Base-by-base conservation (phyloP, 2,113 vertebrate genomes). In the Paedocypris sp. region DNA sequence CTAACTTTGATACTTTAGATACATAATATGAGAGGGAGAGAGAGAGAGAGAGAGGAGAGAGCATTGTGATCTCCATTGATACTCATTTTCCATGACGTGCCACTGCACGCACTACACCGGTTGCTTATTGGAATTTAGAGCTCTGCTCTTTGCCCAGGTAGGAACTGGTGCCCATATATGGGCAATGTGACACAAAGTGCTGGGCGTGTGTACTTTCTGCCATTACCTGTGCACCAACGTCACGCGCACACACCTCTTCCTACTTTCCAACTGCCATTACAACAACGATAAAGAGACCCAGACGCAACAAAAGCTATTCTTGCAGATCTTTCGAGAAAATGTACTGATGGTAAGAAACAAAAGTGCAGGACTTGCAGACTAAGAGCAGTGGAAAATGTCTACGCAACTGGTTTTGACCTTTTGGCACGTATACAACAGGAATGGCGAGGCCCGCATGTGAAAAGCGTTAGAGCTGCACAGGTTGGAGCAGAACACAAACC, bases 81-180 rank as follows among this genome's bases (percentile, higher is more conserved):
- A 72, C 71, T 74, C 66, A 63, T 82, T 79, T 83, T 83, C 77
- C 79, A 81, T 85, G 80, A 83, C 79, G 75, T 71, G 73, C 72
- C 68, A 74, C 69, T 53, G 62, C 75, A 72, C 67, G 64, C 45
- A 61, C 57, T 63, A 46, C 31, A 32, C 67, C 49, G 46, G 56
- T 39, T 15, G 54, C 75, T 82, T 78, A 77, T 74, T 81, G 73
- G 74, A 80, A 80, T 84, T 79, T 76, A 69, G 11, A 46, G 32
- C 16, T 43, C 43, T 41, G 46, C 62, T 43, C 70, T 70, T 54
- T 77, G 74, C 75, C 79, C 81, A 83, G 84, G 77, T 80, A 73
- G 62, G 81, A 85, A 83, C 78, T 68, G 60, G 8, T 81, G 73
- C 68, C 82, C 83, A 85, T 82, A 82, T 86, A 82, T 81, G 78